These are phyloP conservation scores for Dipodomys spectabilis DNA, from an alignment of 2,113 vertebrate genomes.

Conservation along the genomic window DNA sequence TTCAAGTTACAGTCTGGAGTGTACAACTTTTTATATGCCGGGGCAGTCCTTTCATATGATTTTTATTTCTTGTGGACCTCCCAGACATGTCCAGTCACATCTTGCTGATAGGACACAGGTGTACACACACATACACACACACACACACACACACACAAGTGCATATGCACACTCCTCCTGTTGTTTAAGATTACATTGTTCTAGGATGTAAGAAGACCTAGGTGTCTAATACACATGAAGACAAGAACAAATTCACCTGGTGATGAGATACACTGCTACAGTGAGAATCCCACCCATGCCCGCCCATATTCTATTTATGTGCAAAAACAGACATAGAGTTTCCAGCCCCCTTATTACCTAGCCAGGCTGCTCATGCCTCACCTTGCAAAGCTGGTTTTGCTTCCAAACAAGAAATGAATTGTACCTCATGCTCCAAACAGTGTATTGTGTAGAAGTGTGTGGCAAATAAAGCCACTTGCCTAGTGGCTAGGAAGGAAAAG, in stretches of 20 bases:
- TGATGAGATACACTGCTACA: rapidly evolving
- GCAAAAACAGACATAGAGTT: not conserved
- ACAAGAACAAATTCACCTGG: not conserved
- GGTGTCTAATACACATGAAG: not conserved
- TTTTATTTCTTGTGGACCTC: not conserved
- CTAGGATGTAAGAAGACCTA: not conserved
- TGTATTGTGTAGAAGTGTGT: not conserved
- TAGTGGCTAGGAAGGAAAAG: not conserved
- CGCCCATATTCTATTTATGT: not conserved
- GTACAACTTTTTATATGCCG: not conserved
- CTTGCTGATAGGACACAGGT: not conserved
- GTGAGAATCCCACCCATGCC: not conserved
- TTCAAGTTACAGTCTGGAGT: not conserved
- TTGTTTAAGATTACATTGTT: not conserved
- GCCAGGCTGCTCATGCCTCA: not conserved
- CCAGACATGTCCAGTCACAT: not conserved
- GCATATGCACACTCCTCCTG: not conserved
- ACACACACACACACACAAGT: not conserved
- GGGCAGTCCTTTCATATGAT: not conserved
- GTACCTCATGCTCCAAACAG: not conserved
- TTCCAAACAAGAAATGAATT: not conserved
- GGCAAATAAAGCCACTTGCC: not conserved
- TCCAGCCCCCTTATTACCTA: not conserved
- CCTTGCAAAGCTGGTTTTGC: not conserved
- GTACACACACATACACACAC: not conserved